Evolutionary conservation across 2,113 vertebrate species (phyloP).

Genomic region (Tupaia tana): DNA sequence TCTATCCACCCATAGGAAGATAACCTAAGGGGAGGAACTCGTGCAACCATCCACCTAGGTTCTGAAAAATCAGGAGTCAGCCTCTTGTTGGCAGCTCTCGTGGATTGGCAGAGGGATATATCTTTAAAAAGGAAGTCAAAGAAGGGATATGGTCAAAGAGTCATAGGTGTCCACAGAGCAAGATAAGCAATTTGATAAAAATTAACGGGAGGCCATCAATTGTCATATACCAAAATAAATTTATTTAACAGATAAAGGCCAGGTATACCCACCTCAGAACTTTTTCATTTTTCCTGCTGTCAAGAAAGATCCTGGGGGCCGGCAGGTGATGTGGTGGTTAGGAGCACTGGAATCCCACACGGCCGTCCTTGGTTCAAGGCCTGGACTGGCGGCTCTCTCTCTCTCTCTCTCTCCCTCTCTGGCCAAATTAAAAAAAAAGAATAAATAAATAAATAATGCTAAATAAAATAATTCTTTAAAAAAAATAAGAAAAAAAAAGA

Average conservation of each 20-base stretch:
- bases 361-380: too few species aligned
- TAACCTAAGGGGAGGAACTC: background rate
- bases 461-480: too few species aligned
- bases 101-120: background rate
- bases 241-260: background rate
- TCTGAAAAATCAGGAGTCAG: background rate
- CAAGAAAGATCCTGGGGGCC: background rate
- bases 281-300: background rate
- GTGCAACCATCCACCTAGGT: background rate
- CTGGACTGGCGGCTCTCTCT: too few species aligned
- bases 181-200: background rate
- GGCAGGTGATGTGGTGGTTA: too few species aligned
- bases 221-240: conserved; percentile 5
- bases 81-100: background rate
- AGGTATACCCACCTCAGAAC: background rate
- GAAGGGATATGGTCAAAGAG: background rate
- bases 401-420: too few species aligned
- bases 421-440: too few species aligned
- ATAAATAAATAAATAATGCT: too few species aligned
- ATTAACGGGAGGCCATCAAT: background rate
- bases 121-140: background rate
- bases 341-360: too few species aligned
- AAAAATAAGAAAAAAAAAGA: too few species aligned
- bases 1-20: background rate
- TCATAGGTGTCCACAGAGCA: background rate